A percentile compares a stretch with the other conserved stretches of the same genome.
Conservation (phyloP, 2,797 vertebrate species). For the Psittacula derbiana region DNA sequence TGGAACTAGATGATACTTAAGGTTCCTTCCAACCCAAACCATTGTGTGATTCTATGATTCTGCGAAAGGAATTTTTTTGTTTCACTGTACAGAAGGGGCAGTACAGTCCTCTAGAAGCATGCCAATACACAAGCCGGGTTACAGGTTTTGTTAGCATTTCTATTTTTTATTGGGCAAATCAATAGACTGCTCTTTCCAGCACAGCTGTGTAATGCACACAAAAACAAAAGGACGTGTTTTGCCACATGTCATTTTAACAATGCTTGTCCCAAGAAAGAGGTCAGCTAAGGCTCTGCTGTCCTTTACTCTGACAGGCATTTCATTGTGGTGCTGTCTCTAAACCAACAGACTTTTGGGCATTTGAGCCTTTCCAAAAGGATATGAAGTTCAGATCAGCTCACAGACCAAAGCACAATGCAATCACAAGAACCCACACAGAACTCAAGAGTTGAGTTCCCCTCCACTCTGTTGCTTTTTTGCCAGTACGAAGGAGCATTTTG, state of each 20-base stretch:
- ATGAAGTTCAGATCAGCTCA: slow-evolving; percentile 30
- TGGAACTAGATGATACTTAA: neutral
- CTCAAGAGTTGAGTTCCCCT: neutral
- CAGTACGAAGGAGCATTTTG: neutral
- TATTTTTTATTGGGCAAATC: neutral
- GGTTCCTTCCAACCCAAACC: neutral
- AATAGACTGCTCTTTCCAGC: neutral
- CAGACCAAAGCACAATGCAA: neutral
- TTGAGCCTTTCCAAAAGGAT: neutral
- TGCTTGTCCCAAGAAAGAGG: slow-evolving; percentile 10
- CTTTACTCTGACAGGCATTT: neutral
- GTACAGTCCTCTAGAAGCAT: neutral
- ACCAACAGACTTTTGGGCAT: slow-evolving; percentile 8
- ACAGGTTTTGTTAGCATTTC: neutral
- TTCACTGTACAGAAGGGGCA: neutral
- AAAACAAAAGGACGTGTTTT: slow-evolving; percentile 37
- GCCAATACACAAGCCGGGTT: neutral
- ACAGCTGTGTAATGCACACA: neutral
- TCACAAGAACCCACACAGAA: neutral
- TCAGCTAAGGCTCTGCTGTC: neutral
- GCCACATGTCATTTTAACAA: neutral
- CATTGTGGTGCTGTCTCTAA: slow-evolving; percentile 26
- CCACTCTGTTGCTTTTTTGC: neutral
- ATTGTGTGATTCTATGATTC: neutral
- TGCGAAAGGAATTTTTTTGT: neutral